These are phyloP conservation scores for Pristionchus fissidentatus DNA, from an alignment of 2,888 invertebrate genomes.

Conservation along the genomic window DNA sequence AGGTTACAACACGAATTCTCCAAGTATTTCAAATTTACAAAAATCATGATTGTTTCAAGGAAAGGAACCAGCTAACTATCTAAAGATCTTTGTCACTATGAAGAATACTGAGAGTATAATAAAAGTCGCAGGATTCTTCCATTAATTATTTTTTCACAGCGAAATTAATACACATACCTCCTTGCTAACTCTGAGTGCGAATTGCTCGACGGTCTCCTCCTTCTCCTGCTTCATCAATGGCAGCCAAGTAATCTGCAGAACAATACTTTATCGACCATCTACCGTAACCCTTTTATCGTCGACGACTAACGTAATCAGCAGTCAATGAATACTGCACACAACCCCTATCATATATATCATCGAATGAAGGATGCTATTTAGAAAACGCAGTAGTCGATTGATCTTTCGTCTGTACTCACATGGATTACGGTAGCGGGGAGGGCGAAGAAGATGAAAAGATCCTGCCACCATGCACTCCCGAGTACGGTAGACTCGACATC, in stretches of 20 bases:
- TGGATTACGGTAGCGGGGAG: constrained; percentile 81
- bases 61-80: too few species aligned
- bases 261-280: neutral
- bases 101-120: neutral
- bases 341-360: neutral
- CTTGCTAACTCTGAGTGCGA: constrained; percentile 78
- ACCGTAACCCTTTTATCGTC: neutral
- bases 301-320: neutral
- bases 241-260: constrained; percentile 76
- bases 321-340: neutral
- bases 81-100: neutral
- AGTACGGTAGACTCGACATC: constrained; percentile 76
- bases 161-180: neutral
- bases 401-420: constrained; percentile 41
- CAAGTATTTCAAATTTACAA: too few species aligned
- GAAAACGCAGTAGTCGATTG: neutral
- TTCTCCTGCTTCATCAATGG: constrained; percentile 77
- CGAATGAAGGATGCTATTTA: neutral
- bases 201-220: constrained; percentile 79
- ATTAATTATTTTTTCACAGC: neutral
- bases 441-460: constrained; percentile 84
- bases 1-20: too few species aligned
- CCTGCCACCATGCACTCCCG: constrained; percentile 81
- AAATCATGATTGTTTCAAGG: too few species aligned
- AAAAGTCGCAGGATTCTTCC: neutral